Evolutionary conservation across 2,113 vertebrate species (phyloP), one percentile per base, ranked within the genome.

Genomic region (Lanius ludovicianus): DNA sequence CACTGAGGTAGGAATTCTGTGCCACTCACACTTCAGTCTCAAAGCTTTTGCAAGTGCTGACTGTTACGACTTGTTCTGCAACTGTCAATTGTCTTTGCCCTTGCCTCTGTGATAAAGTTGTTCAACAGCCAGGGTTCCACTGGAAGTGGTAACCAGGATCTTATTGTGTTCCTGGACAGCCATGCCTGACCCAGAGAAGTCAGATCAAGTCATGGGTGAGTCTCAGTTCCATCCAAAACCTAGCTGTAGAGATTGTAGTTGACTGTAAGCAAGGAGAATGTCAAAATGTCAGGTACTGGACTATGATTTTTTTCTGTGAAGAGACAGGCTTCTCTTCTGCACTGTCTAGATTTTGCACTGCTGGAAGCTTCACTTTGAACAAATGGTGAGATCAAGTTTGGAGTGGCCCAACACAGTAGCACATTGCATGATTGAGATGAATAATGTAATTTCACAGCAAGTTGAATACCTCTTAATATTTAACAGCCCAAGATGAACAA

Each of bases 371-470:
- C 50, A 30, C 64, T 84, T 70, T 6, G 31, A 76, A 18, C 1
- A 7, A 55, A n/a, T 22, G 35, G 9, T 18, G 49, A 79, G n/a
- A 30, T 87, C 47, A 49, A 31, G 41, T 69, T 90, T 75, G 49
- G 44, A 79, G 70, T 47, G n/a, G 44, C n/a, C 84, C 27, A 64
- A 0, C 1, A 0, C 37, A 22, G 57, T 47, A 53, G 28, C 62
- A 21, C 9, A 0, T 65, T 81, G 28, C 2, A 2, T 59, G 39
- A 76, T 77, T 67, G 35, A 70, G 87, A 25, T 56, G n/a, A 74
- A 31, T 74, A 80, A 74, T 53, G 18, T 90, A 42, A 81, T 89
- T 87, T 89, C 64, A 59, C 49, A 86, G 60, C 27, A 52, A 75
- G n/a, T 44, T 78, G 64, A 84, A 64, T 84, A 28, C 41, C 31